Percentiles rank a stretch among this genome's conserved stretches.
These are phyloP conservation scores for Aleiodes sp. DNA, from an alignment of 1,140 invertebrate genomes.

Conservation along the genomic window DNA sequence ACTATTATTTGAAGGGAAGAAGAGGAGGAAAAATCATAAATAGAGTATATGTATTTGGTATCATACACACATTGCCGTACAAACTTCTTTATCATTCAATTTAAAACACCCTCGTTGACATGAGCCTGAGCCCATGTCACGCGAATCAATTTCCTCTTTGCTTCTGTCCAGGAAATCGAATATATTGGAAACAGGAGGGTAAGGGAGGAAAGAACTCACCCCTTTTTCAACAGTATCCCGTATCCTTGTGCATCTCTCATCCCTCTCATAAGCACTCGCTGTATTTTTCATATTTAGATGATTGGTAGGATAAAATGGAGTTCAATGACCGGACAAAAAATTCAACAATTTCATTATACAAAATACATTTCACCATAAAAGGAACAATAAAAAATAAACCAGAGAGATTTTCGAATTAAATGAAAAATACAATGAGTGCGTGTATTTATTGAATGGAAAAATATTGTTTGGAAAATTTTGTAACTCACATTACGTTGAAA, in stretches of 20 bases:
- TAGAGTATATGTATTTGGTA: neutral
- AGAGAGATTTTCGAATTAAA: too few relatives aligned
- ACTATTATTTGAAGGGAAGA: too few relatives aligned
- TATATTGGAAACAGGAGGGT: conserved; percentile 40
- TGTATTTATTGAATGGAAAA: too few relatives aligned
- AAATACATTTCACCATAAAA: neutral
- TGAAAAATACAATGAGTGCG: too few relatives aligned
- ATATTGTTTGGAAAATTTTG: too few relatives aligned
- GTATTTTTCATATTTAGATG: conserved; percentile 5
- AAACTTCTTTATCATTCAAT: conserved; percentile 32
- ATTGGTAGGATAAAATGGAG: neutral
- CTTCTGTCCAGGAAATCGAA: conserved; percentile 50
- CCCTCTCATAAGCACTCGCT: neutral
- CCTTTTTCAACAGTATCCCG: neutral
- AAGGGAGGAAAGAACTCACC: neutral
- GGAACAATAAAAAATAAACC: too few relatives aligned
- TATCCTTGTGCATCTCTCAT: neutral
- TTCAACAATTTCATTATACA: neutral
- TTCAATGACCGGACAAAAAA: neutral
- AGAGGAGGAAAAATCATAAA: too few relatives aligned
- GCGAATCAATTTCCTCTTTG: conserved; percentile 49
- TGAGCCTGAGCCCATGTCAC: conserved; percentile 24
- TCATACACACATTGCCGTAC: neutral
- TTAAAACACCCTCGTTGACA: conserved; percentile 22
- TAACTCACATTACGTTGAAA: too few relatives aligned